Base-by-base conservation (phyloP, 2,113 vertebrate species). In the Megatriorchis doriae region DNA sequence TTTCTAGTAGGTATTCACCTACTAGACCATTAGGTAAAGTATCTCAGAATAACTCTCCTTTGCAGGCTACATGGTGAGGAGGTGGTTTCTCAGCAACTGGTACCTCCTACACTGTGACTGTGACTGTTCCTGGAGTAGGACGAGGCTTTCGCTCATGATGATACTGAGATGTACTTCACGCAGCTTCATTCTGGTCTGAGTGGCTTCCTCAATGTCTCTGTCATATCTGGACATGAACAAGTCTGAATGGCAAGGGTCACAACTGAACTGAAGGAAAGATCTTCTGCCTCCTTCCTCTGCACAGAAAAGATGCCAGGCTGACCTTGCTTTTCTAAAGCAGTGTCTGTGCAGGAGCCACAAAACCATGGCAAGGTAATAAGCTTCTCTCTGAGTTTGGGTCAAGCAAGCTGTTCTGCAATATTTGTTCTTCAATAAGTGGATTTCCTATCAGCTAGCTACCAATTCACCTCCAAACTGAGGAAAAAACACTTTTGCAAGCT, bases 41-140 rank as follows among this genome's bases (percentile, higher is more conserved):
- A 66, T 86, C 92, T 93, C 96, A 92, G 93, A 96, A 94, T 93
- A 95, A 90, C 72, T 66, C 83, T 85, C 90, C 50, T 92, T 83
- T 94, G 90, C 92, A 96, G 55, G 23, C 86, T 90, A 52, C 82
- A 50, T 5, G 18, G 75, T 78, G 92, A 95, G 88, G 88, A 93
- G 94, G 94, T 92, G 94, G 90, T 93, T 96, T 95, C 94, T 88
- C 88, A 94, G 96, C 88, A 92, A 86, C 94, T 93, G n/a, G 29
- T 90, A 88, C 92, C 91, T 97, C 95, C 95, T 88, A 96, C 94
- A 42, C 68, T 78, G 73, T 1, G 10, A 78, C 90, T 88, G 70
- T 0, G 0, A 58, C 88, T 92, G 86, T 91, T 95, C 88, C 88
- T 34, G 6, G 59, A 74, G 68, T 9, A 79, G 95, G 83, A 86